Percentiles rank a stretch among this genome's conserved stretches.
Evolutionary conservation across 2,797 vertebrate species (phyloP).

Genomic region (Acanthurus leucopareius): DNA sequence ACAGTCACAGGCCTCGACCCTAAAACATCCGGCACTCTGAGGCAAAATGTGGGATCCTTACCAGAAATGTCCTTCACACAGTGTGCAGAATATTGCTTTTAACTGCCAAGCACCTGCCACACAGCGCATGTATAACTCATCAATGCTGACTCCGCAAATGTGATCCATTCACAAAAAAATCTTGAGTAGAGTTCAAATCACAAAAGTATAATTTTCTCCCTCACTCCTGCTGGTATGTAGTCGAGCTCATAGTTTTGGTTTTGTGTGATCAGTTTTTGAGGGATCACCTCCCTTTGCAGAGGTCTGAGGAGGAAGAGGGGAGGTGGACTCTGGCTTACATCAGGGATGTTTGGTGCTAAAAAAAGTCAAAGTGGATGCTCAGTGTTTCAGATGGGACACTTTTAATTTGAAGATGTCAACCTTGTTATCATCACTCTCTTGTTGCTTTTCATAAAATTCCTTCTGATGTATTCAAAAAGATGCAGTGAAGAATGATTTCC

Average conservation of each 20-base stretch:
- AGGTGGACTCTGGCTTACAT: too few relatives aligned
- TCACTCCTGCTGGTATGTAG: not conserved
- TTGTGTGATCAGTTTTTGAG: slow-evolving; percentile 3
- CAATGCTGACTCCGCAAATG: slow-evolving; percentile 6
- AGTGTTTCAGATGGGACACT: too few relatives aligned
- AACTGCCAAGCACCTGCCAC: not conserved
- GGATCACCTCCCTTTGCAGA: too few relatives aligned
- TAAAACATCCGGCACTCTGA: not conserved
- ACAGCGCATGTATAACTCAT: not conserved
- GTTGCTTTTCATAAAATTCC: too few relatives aligned
- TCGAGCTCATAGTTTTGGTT: not conserved
- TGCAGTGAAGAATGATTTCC: too few relatives aligned
- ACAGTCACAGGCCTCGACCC: not conserved
- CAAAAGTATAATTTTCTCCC: not conserved
- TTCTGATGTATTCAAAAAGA: too few relatives aligned
- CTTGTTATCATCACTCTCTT: too few relatives aligned
- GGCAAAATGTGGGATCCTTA: not conserved
- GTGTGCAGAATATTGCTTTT: not conserved
- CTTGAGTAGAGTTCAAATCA: not conserved
- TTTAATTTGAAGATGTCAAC: too few relatives aligned
- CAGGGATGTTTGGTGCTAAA: too few relatives aligned
- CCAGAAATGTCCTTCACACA: slow-evolving; percentile 1
- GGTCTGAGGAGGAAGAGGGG: too few relatives aligned
- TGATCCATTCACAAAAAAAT: slow-evolving; percentile 7
- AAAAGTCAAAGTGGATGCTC: too few relatives aligned